Evolutionary conservation across 2,113 vertebrate genomes (phyloP).

Genomic region (Bothrops jararaca): DNA sequence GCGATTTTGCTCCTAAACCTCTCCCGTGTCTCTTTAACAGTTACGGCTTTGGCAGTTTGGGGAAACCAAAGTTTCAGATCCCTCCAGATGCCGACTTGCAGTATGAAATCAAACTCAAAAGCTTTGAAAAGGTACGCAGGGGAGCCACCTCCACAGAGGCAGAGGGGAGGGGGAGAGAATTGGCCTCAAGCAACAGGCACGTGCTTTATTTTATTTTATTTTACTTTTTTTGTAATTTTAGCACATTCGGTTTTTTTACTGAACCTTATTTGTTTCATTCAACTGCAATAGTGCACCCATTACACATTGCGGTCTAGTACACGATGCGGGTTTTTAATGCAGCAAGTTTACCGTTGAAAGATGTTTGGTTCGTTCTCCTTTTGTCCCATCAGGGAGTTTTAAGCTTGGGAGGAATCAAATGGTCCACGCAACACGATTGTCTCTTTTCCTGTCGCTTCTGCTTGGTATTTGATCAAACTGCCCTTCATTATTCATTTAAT

Average conservation of each 20-base stretch:
- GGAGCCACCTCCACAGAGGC: background rate
- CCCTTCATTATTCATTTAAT: background rate
- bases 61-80: constrained; percentile 83
- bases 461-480: background rate
- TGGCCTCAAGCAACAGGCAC: accelerated
- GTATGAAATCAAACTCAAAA: constrained; percentile 86
- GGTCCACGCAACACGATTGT: background rate
- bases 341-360: background rate
- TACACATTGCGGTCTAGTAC: background rate
- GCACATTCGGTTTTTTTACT: too few relatives aligned
- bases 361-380: background rate
- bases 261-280: too few relatives aligned
- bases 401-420: background rate
- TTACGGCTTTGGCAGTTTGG: constrained; percentile 85
- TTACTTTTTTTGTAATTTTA: background rate
- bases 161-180: background rate
- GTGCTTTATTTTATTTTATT: background rate
- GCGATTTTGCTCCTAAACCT: background rate
- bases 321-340: background rate
- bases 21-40: constrained; percentile 56
- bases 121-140: constrained; percentile 88
- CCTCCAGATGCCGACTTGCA: constrained; percentile 81
- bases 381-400: background rate
- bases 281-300: background rate
- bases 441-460: background rate